phyloP scores from a whole-genome alignment of 2,113 vertebrate species.

The Hippocampus zosterae region DNA sequence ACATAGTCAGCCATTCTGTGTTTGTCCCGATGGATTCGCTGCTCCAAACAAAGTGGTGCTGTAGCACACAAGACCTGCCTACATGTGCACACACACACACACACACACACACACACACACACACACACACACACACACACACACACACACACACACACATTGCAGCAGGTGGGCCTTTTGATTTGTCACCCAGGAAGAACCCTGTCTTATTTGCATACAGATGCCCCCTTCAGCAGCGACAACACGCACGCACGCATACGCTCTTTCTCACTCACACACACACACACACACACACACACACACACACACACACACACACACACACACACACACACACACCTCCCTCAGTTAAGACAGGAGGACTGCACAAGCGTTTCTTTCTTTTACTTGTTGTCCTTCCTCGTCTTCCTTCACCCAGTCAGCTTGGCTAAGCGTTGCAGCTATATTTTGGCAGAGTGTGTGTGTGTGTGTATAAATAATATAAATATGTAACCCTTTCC shows the following conservation, averaged over 20 bases:
- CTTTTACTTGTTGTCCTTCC: constrained; percentile 19
- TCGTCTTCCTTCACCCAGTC: constrained; percentile 12
- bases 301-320: no score
- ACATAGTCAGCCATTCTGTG: constrained; percentile 12
- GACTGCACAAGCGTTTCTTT: background rate
- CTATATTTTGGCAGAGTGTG: constrained; percentile 11
- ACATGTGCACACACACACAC: constrained; percentile 26
- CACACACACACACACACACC: no score
- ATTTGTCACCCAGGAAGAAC: constrained; percentile 75
- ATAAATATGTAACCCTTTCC: background rate
- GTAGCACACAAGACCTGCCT: constrained; percentile 51
- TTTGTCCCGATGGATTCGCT: constrained; percentile 28
- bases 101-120: constrained; percentile 13
- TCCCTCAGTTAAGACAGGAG: no score
- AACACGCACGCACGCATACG: constrained; percentile 34
- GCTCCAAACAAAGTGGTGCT: constrained; percentile 58
- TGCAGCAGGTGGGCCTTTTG: constrained; percentile 78
- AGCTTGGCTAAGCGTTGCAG: constrained; percentile 20
- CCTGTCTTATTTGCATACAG: constrained; percentile 75
- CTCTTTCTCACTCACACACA: no score
- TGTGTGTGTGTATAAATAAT: background rate
- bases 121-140: constrained; percentile 16
- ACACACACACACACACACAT: constrained; percentile 10
- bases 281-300: no score
- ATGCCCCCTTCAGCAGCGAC: constrained; percentile 69